phyloP scores from a whole-genome alignment of 2,113 vertebrate species.

The Leptosomus discolor region DNA sequence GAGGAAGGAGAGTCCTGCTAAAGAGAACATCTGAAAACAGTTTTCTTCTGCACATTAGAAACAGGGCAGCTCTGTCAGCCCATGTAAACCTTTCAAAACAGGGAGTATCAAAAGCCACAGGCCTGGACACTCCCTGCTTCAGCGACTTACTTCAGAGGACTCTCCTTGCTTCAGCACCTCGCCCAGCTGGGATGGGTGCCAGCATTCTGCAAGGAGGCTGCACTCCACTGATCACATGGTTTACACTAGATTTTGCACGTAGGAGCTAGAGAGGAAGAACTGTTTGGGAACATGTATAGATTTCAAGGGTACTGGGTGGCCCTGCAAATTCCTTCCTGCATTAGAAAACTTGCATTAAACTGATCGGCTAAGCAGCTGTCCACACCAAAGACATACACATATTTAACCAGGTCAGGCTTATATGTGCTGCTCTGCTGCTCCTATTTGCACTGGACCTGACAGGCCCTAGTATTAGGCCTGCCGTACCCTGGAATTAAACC shows the following conservation, averaged over 20 bases:
- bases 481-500: not conserved
- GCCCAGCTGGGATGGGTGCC: constrained; percentile 25
- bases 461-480: not conserved
- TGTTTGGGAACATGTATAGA: constrained; percentile 59
- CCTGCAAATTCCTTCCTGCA: constrained; percentile 58
- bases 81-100: constrained; percentile 19
- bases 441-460: not conserved
- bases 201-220: not conserved
- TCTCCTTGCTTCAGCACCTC: constrained; percentile 51
- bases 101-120: constrained; percentile 35
- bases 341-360: constrained; percentile 56
- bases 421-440: not conserved
- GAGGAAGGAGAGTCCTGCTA: not conserved
- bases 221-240: constrained; percentile 42
- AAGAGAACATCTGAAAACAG: not conserved
- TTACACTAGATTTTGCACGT: constrained; percentile 67
- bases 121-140: constrained; percentile 31
- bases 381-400: constrained; percentile 17
- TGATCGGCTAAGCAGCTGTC: constrained; percentile 71
- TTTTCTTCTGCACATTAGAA: not conserved
- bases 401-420: constrained; percentile 7
- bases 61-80: not conserved
- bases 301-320: constrained; percentile 72
- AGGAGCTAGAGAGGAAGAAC: constrained; percentile 57
- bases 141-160: constrained; percentile 35